A percentile compares a stretch with the other conserved stretches of the same genome.
Evolutionary conservation across 2,888 invertebrate genomes (phyloP).

Genomic region (Gortyna flavago): DNA sequence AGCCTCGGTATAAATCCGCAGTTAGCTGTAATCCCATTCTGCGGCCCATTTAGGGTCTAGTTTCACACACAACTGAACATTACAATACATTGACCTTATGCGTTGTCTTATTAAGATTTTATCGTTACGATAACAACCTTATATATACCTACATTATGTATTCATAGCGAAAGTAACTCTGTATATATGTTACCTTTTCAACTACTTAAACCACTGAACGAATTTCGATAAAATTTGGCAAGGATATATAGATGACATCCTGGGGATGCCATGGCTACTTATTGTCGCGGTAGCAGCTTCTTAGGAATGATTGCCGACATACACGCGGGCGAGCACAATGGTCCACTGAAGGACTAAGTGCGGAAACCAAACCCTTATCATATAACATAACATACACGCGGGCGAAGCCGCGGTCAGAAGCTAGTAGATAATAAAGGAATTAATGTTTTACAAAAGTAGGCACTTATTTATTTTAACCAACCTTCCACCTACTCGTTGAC

Average conservation of each 20-base stretch:
- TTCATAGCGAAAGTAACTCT: neutral
- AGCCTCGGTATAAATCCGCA: constrained; percentile 85
- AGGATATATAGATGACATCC: neutral
- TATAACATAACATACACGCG: too few relatives aligned
- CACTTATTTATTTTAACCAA: constrained; percentile 4
- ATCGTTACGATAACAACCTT: constrained; percentile 42
- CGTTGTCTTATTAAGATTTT: constrained; percentile 65
- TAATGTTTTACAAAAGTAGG: neutral
- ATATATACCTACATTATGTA: neutral
- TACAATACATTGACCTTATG: constrained; percentile 75
- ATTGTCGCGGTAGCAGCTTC: neutral
- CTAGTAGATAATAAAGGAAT: neutral
- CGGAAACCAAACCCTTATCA: too few relatives aligned
- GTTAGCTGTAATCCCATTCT: constrained; percentile 85
- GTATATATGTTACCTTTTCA: neutral
- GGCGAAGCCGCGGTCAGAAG: neutral
- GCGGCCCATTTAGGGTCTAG: constrained; percentile 77
- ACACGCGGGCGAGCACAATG: neutral
- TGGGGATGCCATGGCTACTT: neutral
- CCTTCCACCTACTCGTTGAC: constrained; percentile 28
- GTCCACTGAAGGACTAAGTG: too few relatives aligned
- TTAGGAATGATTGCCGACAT: neutral
- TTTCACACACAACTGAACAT: constrained; percentile 80
- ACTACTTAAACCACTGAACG: neutral
- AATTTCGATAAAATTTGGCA: neutral